Evolutionary conservation across 35 echinoderm and acorn worm species (phyloP), one percentile per base, ranked within the genome.

Genomic region (Strongylocentrotus purpuratus): DNA sequence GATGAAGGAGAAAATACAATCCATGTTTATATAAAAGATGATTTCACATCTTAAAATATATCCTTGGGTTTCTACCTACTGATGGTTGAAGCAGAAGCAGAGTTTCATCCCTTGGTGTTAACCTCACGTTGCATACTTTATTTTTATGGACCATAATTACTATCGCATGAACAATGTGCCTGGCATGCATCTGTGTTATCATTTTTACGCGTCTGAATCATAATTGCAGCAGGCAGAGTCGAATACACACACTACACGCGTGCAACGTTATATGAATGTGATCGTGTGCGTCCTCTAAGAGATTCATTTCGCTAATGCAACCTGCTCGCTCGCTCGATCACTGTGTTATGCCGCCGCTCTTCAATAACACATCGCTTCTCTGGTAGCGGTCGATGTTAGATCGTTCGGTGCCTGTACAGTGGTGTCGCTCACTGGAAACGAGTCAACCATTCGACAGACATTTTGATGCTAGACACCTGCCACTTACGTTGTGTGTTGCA

Each of bases 231-330:
- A 78, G 28, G 65, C 28, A 78, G 18, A 7, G 20, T 8, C 65
- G 22, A 78, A 78, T 78, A 28, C 22, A 78, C 65, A 78, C 65
- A 78, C 65, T 7, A 78, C 65, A 78, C 65, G 28, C 65, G 1
- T 78, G 25, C 65, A 28, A 78, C 20, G 28, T 28, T 7, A n/a
- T 78, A 22, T 78, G 15, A 78, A 78, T 78, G 50, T 55, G 65
- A n/a, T 71, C 25, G 3, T 28, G 28, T 78, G 28, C 28, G 65
- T 78, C 65, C 22, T n/a, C 65, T 22, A 59, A 17, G 52, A 59
- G 86, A 32, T 87, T 87, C 86, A 89, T 89, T 89, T 89, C 9
- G 87, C 87, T 89, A 89, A 89, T 89, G 87, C 87, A 46, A 89
- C 33, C 87, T 46, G 87, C 33, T 89, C 33, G 87, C 33, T 45